A percentile compares a stretch with the other conserved stretches of the same genome.
Evolutionary conservation across 2,888 invertebrate genomes (phyloP).

Genomic region (Campaea margaritaria): DNA sequence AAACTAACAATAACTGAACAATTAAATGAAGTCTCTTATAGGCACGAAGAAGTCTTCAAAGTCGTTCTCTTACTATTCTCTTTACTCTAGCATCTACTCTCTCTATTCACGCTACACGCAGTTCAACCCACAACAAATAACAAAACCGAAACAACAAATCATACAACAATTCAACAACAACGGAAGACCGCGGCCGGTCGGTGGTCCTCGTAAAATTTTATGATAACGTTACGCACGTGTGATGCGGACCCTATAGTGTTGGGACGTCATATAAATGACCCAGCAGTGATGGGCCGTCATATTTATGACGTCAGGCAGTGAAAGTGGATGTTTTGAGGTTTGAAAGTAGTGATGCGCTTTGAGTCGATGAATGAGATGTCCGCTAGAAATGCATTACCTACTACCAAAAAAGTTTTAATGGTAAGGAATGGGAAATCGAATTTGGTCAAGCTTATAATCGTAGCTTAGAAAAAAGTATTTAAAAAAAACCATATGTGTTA

Average conservation of each 20-base stretch:
- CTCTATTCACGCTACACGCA: too few relatives aligned
- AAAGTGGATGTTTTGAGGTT: conserved; percentile 25
- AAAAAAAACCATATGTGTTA: too few relatives aligned
- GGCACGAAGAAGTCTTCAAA: too few relatives aligned
- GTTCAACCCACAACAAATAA: background rate
- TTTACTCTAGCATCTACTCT: too few relatives aligned
- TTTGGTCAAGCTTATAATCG: too few relatives aligned
- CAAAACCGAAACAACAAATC: conserved; percentile 44
- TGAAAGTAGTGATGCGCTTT: conserved; percentile 24
- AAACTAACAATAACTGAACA: too few relatives aligned
- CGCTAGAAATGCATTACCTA: too few relatives aligned
- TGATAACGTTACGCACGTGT: conserved; percentile 77
- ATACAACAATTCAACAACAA: conserved; percentile 46
- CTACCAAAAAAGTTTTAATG: too few relatives aligned
- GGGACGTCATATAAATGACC: conserved; percentile 71
- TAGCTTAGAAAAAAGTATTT: too few relatives aligned
- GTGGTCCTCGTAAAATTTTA: conserved; percentile 78
- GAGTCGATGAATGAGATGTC: conserved; percentile 9
- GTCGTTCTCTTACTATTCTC: too few relatives aligned
- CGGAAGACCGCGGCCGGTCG: conserved; percentile 56
- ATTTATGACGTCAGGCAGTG: conserved; percentile 67
- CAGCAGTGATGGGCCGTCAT: conserved; percentile 49
- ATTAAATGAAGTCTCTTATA: too few relatives aligned
- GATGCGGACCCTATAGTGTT: conserved; percentile 57
- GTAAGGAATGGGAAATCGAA: too few relatives aligned